These are phyloP conservation scores for Callaeas wilsoni DNA, from an alignment of 2,113 vertebrate species.

Conservation along the genomic window DNA sequence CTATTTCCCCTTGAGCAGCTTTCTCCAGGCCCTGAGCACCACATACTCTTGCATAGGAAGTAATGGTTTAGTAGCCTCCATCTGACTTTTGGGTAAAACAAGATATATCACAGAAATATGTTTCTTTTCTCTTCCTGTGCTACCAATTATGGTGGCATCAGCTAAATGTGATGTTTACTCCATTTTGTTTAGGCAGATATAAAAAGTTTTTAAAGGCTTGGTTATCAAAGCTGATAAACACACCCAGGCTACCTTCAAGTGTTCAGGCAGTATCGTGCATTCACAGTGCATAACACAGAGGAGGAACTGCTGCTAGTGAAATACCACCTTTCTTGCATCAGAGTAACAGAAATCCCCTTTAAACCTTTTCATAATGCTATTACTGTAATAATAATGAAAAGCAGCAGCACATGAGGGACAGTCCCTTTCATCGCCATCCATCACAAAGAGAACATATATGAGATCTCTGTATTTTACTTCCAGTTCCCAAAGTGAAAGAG, in stretches of 20 bases:
- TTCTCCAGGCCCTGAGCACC: background rate
- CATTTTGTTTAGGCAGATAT: background rate
- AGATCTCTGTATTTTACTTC: background rate
- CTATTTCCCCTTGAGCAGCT: background rate
- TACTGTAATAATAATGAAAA: background rate
- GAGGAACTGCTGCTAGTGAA: background rate
- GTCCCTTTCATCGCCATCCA: background rate
- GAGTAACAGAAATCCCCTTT: background rate
- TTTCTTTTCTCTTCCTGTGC: background rate
- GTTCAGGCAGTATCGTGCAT: background rate
- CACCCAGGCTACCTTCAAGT: background rate
- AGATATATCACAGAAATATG: fast-evolving
- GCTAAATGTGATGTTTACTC: background rate
- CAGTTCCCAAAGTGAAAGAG: background rate
- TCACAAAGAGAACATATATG: background rate
- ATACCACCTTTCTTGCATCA: background rate
- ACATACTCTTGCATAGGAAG: too few species aligned
- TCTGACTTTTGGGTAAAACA: background rate
- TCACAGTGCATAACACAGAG: background rate
- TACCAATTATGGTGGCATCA: background rate
- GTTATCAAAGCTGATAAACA: background rate
- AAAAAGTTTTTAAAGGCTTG: background rate
- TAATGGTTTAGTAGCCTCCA: background rate
- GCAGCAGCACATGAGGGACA: background rate
- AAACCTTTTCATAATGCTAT: background rate